Evolutionary conservation across 2,888 invertebrate genomes (phyloP).

Genomic region (Enoplolaimus lenunculus): DNA sequence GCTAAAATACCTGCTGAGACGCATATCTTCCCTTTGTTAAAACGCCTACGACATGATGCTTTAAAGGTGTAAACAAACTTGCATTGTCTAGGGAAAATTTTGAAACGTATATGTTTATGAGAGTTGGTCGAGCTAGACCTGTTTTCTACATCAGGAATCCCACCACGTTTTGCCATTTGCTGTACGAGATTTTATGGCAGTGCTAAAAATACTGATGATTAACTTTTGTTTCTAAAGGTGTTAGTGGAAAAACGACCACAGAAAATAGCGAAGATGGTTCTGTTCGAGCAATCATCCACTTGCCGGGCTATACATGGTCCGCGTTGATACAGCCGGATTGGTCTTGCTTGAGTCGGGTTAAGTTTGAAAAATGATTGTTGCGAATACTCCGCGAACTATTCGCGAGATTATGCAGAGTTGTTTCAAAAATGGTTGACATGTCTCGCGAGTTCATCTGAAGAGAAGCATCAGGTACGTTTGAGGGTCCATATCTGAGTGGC

Average conservation of each 20-base stretch:
- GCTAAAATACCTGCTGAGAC: no score
- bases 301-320: slow-evolving; percentile 87
- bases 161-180: not conserved
- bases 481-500: not conserved
- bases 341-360: slow-evolving; percentile 93
- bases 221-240: no score
- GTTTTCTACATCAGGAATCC: not conserved
- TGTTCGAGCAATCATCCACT: slow-evolving; percentile 82
- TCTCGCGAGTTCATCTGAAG: slow-evolving; percentile 83
- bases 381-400: no score
- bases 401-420: slow-evolving; percentile 85
- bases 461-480: no score
- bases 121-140: not conserved
- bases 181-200: no score
- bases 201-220: no score
- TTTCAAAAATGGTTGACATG: slow-evolving; percentile 81
- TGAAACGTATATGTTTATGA: not conserved
- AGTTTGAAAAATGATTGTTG: slow-evolving; percentile 98
- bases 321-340: slow-evolving; percentile 88
- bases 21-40: no score
- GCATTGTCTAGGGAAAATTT: not conserved
- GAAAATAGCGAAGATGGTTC: slow-evolving; percentile 96
- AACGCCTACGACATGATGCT: no score
- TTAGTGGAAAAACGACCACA: slow-evolving; percentile 93
- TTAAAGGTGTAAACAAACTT: no score